phyloP scores from a whole-genome alignment of 2,888 invertebrate genomes.

The Drosophila buzzatii region DNA sequence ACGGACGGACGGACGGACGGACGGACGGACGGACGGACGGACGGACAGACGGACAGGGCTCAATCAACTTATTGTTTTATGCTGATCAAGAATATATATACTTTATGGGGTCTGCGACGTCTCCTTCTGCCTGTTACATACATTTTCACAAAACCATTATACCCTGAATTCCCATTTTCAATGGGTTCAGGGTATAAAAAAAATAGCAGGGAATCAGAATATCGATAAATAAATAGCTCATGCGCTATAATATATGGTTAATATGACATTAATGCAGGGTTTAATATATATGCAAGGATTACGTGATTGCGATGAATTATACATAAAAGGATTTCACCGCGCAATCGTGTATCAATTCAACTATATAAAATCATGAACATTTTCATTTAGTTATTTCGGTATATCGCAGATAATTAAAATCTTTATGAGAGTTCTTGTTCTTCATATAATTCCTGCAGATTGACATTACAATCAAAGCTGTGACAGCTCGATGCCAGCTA shows the following conservation, averaged over 20 bases:
- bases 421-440: slow-evolving; percentile 26
- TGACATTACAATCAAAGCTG: slow-evolving; percentile 59
- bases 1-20: too few relatives aligned
- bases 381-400: neutral
- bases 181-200: too few relatives aligned
- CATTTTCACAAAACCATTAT: too few relatives aligned
- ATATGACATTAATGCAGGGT: slow-evolving; percentile 8
- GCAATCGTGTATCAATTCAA: neutral
- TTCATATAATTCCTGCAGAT: slow-evolving; percentile 45
- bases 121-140: too few relatives aligned
- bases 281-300: slow-evolving; percentile 30
- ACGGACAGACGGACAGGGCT: too few relatives aligned
- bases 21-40: too few relatives aligned
- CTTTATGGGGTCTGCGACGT: too few relatives aligned
- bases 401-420: neutral
- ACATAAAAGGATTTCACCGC: slow-evolving; percentile 5
- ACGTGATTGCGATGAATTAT: slow-evolving; percentile 7
- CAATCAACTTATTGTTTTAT: too few relatives aligned
- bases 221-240: slow-evolving; percentile 4
- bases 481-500: slow-evolving; percentile 51
- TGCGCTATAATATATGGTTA: slow-evolving; percentile 10
- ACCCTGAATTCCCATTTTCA: too few relatives aligned
- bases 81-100: too few relatives aligned
- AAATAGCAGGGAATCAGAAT: too few relatives aligned
- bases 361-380: neutral